These are phyloP conservation scores for Asbolus verrucosus DNA, from an alignment of 1,140 invertebrate species.

Conservation along the genomic window DNA sequence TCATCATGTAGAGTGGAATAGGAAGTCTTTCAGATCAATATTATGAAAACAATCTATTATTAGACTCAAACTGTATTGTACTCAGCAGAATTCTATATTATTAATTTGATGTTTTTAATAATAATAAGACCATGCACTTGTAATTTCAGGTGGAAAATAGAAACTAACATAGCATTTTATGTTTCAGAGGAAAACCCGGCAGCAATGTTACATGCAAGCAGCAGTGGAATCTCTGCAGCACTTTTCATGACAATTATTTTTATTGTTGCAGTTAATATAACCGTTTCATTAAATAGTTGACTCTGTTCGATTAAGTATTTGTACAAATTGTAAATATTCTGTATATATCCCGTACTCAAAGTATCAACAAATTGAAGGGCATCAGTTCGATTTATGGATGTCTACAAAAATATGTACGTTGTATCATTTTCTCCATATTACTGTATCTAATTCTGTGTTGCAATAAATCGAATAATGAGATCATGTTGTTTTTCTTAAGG, in stretches of 20 bases:
- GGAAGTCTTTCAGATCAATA: no score
- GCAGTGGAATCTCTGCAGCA: slow-evolving; percentile 48
- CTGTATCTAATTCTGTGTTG: slow-evolving; percentile 29
- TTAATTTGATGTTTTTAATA: no score
- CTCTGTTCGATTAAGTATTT: slow-evolving; percentile 16
- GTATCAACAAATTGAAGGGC: slow-evolving; percentile 6
- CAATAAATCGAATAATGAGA: slow-evolving; percentile 6
- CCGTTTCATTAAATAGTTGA: slow-evolving; percentile 32
- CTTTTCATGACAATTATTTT: slow-evolving; percentile 48
- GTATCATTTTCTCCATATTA: slow-evolving; percentile 13
- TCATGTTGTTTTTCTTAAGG: no score
- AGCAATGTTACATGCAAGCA: slow-evolving; percentile 54
- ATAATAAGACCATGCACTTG: no score
- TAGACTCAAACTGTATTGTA: no score
- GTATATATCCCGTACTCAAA: background rate
- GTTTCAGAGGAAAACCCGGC: slow-evolving; percentile 57
- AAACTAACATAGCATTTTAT: slow-evolving; percentile 28
- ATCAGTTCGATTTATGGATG: slow-evolving; percentile 6
- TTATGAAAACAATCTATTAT: no score
- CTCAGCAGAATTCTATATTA: no score
- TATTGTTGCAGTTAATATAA: slow-evolving; percentile 29
- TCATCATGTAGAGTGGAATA: no score
- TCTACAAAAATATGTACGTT: slow-evolving; percentile 2
- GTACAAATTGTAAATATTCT: slow-evolving; percentile 18
- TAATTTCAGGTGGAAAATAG: no score